Conservation (phyloP, 2,113 vertebrate genomes). For the Sprattus sprattus region DNA sequence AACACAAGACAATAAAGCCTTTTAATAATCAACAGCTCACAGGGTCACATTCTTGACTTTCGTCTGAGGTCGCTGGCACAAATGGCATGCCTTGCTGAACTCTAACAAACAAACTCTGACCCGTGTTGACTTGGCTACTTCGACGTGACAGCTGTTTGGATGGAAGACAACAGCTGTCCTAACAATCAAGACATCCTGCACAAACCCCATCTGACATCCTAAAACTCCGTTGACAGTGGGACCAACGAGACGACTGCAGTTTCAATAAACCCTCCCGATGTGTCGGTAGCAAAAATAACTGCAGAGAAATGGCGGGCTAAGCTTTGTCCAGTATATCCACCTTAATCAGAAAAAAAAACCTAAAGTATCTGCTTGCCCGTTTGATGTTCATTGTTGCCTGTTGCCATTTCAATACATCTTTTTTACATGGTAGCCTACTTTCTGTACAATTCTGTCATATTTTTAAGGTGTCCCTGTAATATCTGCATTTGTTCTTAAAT, state of each 20-base stretch:
- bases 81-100: slow-evolving; percentile 55
- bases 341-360: background rate
- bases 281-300: background rate
- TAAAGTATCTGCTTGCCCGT: too few relatives aligned
- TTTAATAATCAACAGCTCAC: slow-evolving; percentile 5
- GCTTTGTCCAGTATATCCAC: background rate
- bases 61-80: slow-evolving; percentile 42
- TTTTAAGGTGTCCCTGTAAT: too few relatives aligned
- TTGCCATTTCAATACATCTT: background rate
- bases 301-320: background rate
- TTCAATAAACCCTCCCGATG: slow-evolving; percentile 38
- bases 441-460: too few relatives aligned
- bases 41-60: slow-evolving; percentile 57
- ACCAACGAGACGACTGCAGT: slow-evolving; percentile 42
- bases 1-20: slow-evolving; percentile 8
- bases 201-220: slow-evolving; percentile 39
- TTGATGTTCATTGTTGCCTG: too few relatives aligned
- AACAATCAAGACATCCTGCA: slow-evolving; percentile 55
- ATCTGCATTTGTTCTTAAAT: background rate
- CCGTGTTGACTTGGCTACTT: slow-evolving; percentile 52
- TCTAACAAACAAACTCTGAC: slow-evolving; percentile 49
- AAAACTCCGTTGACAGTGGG: slow-evolving; percentile 35
- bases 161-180: slow-evolving; percentile 68
- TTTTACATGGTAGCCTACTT: background rate
- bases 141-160: slow-evolving; percentile 36